Evolutionary conservation across 2,888 invertebrate genomes (phyloP).

Genomic region (Sycophila texana): DNA sequence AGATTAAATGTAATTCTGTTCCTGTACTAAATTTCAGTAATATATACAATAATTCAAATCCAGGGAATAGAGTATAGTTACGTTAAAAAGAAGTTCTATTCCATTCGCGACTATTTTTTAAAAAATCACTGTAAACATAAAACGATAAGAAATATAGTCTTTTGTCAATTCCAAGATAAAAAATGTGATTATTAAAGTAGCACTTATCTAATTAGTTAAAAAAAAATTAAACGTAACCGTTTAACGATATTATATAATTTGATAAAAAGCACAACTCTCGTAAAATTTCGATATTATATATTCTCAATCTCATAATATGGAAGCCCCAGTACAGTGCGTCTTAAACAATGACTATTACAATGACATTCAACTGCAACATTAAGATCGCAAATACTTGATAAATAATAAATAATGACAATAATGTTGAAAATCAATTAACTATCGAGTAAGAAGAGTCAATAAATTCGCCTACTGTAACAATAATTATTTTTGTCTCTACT

Average conservation of each 20-base stretch:
- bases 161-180: too few relatives aligned
- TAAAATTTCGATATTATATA: slow-evolving; percentile 59
- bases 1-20: too few relatives aligned
- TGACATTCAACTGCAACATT: slow-evolving; percentile 59
- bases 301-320: slow-evolving; percentile 64
- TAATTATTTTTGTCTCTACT: slow-evolving; percentile 12
- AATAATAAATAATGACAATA: slow-evolving; percentile 34
- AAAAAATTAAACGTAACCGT: too few relatives aligned
- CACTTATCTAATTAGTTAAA: too few relatives aligned
- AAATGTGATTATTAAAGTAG: too few relatives aligned
- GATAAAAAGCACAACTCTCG: slow-evolving; percentile 14
- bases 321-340: slow-evolving; percentile 70
- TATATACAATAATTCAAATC: too few relatives aligned
- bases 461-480: background rate
- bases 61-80: too few relatives aligned
- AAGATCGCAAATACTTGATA: slow-evolving; percentile 42
- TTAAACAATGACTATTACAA: slow-evolving; percentile 64
- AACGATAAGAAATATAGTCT: background rate
- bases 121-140: background rate
- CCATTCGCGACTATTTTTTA: too few relatives aligned
- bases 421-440: slow-evolving; percentile 52
- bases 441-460: slow-evolving; percentile 28
- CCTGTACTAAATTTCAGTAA: too few relatives aligned
- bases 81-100: too few relatives aligned
- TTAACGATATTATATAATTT: background rate